Percentiles rank a stretch among this genome's conserved stretches.
These are phyloP conservation scores for Tipula helvola DNA, from an alignment of 2,888 invertebrate species.

Conservation along the genomic window DNA sequence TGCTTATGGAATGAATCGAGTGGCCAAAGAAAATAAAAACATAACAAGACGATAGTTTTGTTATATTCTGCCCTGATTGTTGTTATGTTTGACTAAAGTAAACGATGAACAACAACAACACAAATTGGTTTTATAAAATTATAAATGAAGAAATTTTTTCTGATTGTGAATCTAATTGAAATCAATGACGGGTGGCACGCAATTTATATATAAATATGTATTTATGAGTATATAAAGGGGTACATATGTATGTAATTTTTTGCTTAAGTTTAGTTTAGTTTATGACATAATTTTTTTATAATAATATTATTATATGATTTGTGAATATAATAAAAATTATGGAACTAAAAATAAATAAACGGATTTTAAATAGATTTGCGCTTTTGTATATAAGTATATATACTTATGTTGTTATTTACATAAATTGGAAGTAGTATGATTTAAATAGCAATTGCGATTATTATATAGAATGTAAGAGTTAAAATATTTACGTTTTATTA, in stretches of 20 bases:
- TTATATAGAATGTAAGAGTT: not conserved
- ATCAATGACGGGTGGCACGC: conserved; percentile 4
- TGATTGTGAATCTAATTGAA: conserved; percentile 4
- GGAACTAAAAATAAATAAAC: not conserved
- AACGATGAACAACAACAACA: not conserved
- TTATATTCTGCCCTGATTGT: not conserved
- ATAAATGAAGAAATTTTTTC: not conserved
- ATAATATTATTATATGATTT: not conserved
- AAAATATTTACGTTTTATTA: not conserved
- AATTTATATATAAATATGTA: not conserved
- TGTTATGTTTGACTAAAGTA: not conserved
- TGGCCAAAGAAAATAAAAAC: not conserved
- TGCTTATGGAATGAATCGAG: not conserved
- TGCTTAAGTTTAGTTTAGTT: not conserved
- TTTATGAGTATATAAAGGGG: not conserved
- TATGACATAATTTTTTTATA: not conserved
- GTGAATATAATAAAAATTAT: not conserved
- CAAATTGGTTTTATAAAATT: not conserved
- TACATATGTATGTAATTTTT: not conserved
- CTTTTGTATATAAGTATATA: not conserved
- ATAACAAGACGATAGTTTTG: not conserved
- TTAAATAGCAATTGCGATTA: not conserved
- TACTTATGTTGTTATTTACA: not conserved
- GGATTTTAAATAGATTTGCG: not conserved
- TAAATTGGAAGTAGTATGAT: not conserved